Percentiles rank a stretch among this genome's conserved stretches.
Evolutionary conservation across 2,113 vertebrate species (phyloP).

Genomic region (Oncorhynchus mykiss): DNA sequence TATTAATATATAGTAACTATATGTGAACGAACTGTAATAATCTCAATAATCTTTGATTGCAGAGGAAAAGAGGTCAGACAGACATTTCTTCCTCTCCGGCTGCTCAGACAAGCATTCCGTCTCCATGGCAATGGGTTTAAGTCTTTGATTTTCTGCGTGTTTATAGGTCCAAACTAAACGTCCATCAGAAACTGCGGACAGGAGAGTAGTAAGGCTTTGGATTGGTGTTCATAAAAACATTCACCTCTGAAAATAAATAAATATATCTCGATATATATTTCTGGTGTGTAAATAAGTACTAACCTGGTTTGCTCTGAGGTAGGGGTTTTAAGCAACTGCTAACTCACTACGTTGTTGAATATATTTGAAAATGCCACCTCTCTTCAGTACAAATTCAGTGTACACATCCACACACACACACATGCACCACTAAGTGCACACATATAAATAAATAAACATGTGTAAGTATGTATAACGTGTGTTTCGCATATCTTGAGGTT

Average conservation of each 20-base stretch:
- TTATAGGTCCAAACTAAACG: slow-evolving; percentile 66
- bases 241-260: slow-evolving; percentile 80
- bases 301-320: slow-evolving; percentile 90
- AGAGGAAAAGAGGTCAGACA: slow-evolving; percentile 30
- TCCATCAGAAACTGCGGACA: slow-evolving; percentile 17
- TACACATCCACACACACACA: slow-evolving; percentile 57
- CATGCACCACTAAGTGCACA: slow-evolving; percentile 9
- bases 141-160: slow-evolving; percentile 61
- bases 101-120: slow-evolving; percentile 62
- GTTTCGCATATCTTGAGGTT: slow-evolving; percentile 48
- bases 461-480: slow-evolving; percentile 22
- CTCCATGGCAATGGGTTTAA: slow-evolving; percentile 40
- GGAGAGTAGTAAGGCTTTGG: slow-evolving; percentile 81
- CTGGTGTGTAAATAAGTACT: slow-evolving; percentile 66
- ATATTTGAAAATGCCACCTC: slow-evolving; percentile 67
- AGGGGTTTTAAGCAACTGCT: slow-evolving; percentile 76
- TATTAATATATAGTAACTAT: slow-evolving; percentile 35
- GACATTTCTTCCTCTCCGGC: slow-evolving; percentile 24
- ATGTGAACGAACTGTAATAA: slow-evolving; percentile 40
- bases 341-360: slow-evolving; percentile 66
- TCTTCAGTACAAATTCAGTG: slow-evolving; percentile 50
- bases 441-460: slow-evolving; percentile 74
- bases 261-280: slow-evolving; percentile 66
- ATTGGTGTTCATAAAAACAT: slow-evolving; percentile 74
- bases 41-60: slow-evolving; percentile 34